Evolutionary conservation across 2,797 vertebrate species (phyloP).

Genomic region (Ataeniobius toweri): DNA sequence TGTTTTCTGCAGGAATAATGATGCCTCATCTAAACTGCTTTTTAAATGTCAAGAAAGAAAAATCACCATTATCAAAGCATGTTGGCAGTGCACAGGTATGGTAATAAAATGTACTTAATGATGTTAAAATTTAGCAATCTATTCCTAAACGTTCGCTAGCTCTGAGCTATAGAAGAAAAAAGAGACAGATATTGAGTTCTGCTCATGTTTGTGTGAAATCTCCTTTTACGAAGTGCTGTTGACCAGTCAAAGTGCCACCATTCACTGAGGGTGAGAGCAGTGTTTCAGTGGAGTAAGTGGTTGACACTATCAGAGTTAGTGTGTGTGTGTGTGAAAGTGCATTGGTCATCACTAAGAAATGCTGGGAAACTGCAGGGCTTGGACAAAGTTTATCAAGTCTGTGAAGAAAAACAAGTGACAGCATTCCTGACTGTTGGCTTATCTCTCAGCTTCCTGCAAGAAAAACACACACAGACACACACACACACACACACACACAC

Average conservation of each 20-base stretch:
- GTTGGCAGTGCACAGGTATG: not conserved
- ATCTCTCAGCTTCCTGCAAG: constrained; percentile 14
- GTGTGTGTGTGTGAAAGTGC: constrained; percentile 30
- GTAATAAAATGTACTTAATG: not conserved
- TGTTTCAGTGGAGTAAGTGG: not conserved
- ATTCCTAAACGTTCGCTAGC: not conserved
- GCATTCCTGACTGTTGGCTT: constrained; percentile 35
- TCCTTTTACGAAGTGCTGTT: not conserved
- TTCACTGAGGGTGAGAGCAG: constrained; percentile 1
- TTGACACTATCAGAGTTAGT: not conserved
- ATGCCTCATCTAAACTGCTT: not conserved
- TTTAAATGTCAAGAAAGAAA: not conserved
- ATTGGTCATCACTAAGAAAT: constrained; percentile 40
- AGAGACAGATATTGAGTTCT: not conserved
- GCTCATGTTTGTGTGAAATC: no score
- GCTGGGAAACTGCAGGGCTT: constrained; percentile 43
- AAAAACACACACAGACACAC: not conserved
- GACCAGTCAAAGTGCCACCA: not conserved
- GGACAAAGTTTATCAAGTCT: constrained; percentile 40
- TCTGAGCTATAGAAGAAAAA: not conserved
- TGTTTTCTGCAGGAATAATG: not conserved
- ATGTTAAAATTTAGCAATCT: not conserved
- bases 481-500: not conserved
- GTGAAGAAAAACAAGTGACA: constrained; percentile 19
- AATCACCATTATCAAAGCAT: not conserved